Evolutionary conservation across 2,797 vertebrate species (phyloP).

Genomic region (Rhynchonycteris naso): DNA sequence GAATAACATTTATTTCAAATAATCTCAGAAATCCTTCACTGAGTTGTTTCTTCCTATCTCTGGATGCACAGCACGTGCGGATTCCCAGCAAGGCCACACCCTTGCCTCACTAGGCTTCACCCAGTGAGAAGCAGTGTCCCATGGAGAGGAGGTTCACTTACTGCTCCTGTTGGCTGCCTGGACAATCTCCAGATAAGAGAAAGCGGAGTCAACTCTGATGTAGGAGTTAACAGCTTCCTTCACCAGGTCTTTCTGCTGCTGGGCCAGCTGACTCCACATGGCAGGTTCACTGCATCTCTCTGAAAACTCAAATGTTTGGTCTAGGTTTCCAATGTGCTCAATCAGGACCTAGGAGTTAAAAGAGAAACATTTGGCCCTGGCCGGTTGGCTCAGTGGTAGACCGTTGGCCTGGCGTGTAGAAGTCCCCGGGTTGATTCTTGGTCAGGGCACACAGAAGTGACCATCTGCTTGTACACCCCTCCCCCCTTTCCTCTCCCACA

Average conservation of each 20-base stretch:
- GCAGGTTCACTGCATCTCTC: slow-evolving; percentile 91
- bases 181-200: slow-evolving; percentile 93
- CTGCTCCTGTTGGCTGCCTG: slow-evolving; percentile 92
- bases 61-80: background rate
- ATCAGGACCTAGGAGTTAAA: slow-evolving; percentile 90
- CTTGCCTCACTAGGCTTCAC: background rate
- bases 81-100: background rate
- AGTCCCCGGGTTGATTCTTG: no score
- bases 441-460: no score
- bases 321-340: slow-evolving; percentile 90
- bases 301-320: slow-evolving; percentile 88
- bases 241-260: slow-evolving; percentile 92
- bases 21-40: background rate
- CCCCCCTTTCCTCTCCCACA: no score
- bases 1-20: background rate
- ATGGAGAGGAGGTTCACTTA: slow-evolving; percentile 77
- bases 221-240: slow-evolving; percentile 95
- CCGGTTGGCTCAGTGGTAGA: no score
- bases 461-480: no score
- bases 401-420: no score
- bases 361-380: background rate
- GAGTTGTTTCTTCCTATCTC: background rate
- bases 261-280: slow-evolving; percentile 93
- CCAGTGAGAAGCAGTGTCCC: background rate
- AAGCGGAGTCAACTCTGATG: slow-evolving; percentile 92